These are phyloP conservation scores for Hepsetus odoe DNA, from an alignment of 2,113 vertebrate genomes.

Conservation along the genomic window DNA sequence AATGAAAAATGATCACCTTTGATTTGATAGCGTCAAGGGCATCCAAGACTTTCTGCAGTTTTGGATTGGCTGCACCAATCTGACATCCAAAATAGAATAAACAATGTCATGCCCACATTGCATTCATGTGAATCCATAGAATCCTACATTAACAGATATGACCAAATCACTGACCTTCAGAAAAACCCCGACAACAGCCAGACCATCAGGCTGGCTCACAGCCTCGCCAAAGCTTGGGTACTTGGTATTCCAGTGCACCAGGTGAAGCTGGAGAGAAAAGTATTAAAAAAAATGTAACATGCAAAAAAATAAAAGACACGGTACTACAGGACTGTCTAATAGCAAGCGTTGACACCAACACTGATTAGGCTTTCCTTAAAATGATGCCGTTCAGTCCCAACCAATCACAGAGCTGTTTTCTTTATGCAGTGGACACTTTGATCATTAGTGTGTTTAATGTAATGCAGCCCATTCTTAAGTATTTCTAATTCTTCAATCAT, in stretches of 20 bases:
- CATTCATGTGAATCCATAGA: neutral
- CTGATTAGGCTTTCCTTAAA: too few species aligned
- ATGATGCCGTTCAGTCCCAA: too few species aligned
- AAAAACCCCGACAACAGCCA: constrained; percentile 91
- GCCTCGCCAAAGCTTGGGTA: constrained; percentile 87
- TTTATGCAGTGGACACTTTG: too few species aligned
- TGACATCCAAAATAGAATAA: constrained; percentile 62
- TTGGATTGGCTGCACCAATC: constrained; percentile 82
- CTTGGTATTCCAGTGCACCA: constrained; percentile 97
- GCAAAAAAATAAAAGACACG: too few species aligned
- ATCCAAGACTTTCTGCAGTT: constrained; percentile 87
- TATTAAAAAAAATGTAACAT: neutral
- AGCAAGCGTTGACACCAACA: too few species aligned
- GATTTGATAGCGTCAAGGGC: constrained; percentile 77
- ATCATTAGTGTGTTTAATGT: too few species aligned
- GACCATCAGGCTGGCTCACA: constrained; percentile 85
- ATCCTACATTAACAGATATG: too few species aligned
- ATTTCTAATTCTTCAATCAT: too few species aligned
- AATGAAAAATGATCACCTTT: constrained; percentile 78
- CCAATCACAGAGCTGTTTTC: too few species aligned
- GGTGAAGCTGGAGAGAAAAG: constrained; percentile 81
- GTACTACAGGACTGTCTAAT: too few species aligned
- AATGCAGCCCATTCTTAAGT: too few species aligned
- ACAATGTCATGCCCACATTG: neutral
- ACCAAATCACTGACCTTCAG: constrained; percentile 79